These are phyloP conservation scores for Sinonovacula constricta DNA, from an alignment of 1,140 invertebrate genomes.

Conservation along the genomic window DNA sequence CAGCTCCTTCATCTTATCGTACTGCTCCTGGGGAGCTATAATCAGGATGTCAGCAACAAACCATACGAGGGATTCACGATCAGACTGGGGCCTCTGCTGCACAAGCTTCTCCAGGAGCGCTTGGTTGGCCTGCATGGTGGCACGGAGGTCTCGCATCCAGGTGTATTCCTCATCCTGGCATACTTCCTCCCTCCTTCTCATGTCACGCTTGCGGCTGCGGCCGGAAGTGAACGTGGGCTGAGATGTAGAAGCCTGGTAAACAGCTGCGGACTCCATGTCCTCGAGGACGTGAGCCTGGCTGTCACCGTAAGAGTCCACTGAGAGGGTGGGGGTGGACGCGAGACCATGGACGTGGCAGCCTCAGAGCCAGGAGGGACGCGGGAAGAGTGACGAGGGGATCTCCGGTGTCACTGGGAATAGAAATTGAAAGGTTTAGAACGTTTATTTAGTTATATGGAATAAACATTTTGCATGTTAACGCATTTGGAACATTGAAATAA, in stretches of 20 bases:
- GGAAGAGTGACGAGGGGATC: neutral
- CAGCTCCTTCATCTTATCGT: conserved; percentile 28
- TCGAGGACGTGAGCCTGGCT: conserved; percentile 1
- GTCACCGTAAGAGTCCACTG: conserved; percentile 1
- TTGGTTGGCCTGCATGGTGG: conserved; percentile 3
- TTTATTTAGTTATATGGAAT: too few species aligned
- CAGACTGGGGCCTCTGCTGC: neutral
- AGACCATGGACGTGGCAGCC: conserved; percentile 1
- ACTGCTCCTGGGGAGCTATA: conserved; percentile 18
- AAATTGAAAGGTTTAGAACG: conserved; percentile 1
- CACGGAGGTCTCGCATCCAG: neutral
- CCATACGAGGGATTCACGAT: conserved; percentile 3
- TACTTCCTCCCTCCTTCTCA: neutral
- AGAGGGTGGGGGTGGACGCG: neutral
- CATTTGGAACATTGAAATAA: too few species aligned
- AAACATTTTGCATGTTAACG: too few species aligned
- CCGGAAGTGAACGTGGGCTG: neutral
- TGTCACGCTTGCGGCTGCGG: conserved; percentile 3
- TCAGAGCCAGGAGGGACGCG: neutral
- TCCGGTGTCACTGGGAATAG: neutral
- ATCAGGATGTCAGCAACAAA: neutral
- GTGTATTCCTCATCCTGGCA: neutral
- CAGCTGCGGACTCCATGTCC: conserved; percentile 1
- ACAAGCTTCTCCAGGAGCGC: conserved; percentile 1
- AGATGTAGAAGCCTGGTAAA: neutral